phyloP scores from a whole-genome alignment of 2,797 vertebrate species.

The Oreonectes daqikongensis region DNA sequence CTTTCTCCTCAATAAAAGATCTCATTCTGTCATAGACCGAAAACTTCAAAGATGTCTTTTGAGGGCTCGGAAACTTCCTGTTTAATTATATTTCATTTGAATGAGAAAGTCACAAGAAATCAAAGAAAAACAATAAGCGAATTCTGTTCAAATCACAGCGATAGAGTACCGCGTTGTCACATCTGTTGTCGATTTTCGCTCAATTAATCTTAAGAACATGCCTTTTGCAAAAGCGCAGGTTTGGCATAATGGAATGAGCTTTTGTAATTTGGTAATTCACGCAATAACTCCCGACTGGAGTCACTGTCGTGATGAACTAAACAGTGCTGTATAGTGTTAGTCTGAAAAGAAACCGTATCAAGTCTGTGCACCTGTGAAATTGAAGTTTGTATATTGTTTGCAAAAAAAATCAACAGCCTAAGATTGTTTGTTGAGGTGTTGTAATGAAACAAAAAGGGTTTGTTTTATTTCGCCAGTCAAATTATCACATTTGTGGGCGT shows the following conservation, averaged over 20 bases:
- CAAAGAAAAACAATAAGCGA: constrained; percentile 30
- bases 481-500: constrained; percentile 25
- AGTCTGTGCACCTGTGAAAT: constrained; percentile 56
- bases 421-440: constrained; percentile 42
- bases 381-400: constrained; percentile 45
- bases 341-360: constrained; percentile 42
- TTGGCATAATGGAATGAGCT: constrained; percentile 32
- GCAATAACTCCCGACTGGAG: constrained; percentile 15
- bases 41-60: neutral
- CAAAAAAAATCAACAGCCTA: constrained; percentile 28
- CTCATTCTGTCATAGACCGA: neutral
- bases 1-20: neutral
- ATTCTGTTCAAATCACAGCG: constrained; percentile 15
- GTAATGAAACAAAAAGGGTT: neutral
- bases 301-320: constrained; percentile 30
- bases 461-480: neutral
- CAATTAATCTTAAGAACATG: constrained; percentile 45
- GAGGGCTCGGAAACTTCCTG: neutral
- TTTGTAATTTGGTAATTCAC: constrained; percentile 33
- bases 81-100: constrained; percentile 35
- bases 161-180: constrained; percentile 42
- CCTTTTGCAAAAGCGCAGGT: constrained; percentile 26
- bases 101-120: constrained; percentile 17
- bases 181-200: constrained; percentile 45
- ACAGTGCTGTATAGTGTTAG: constrained; percentile 31